Percentiles rank a stretch among this genome's conserved stretches.
These are phyloP conservation scores for Palythoa grandis DNA, from an alignment of 92 coral and sea anemone species.

Conservation along the genomic window DNA sequence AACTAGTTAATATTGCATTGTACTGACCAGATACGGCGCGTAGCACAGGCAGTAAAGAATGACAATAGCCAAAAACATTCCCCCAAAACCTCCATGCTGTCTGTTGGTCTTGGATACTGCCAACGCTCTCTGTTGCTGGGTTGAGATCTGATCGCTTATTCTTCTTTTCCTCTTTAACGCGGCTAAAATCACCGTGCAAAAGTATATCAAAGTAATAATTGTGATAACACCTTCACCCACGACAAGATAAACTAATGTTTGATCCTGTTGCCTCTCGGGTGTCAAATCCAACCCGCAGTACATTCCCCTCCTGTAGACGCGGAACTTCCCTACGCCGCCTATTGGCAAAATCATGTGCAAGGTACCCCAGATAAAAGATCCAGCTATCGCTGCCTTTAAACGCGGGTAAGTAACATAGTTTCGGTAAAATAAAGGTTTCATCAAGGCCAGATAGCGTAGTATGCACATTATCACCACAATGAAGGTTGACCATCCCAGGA, in stretches of 20 bases:
- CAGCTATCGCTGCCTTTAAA: conserved; percentile 55
- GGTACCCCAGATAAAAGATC: conserved; percentile 71
- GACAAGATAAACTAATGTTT: conserved; percentile 66
- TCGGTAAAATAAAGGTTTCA: conserved; percentile 83
- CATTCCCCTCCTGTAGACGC: conserved; percentile 68
- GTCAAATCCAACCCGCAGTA: conserved; percentile 80
- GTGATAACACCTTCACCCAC: conserved; percentile 75
- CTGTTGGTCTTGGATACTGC: conserved; percentile 56
- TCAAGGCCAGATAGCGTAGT: conserved; percentile 81
- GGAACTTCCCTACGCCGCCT: conserved; percentile 77
- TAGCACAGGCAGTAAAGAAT: conserved; percentile 77
- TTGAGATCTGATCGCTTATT: conserved; percentile 54
- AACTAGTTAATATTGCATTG: background rate
- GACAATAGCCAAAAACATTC: conserved; percentile 77
- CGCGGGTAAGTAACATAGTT: conserved; percentile 66
- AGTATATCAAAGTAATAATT: conserved; percentile 67
- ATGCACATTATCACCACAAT: conserved; percentile 75
- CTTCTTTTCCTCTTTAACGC: conserved; percentile 65
- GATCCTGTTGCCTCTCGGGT: conserved; percentile 54
- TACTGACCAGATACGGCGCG: conserved; percentile 92
- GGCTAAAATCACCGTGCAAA: conserved; percentile 56
- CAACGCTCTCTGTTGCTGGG: conserved; percentile 68
- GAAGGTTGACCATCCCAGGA: conserved; percentile 83
- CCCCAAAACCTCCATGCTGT: conserved; percentile 81
- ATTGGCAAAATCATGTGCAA: conserved; percentile 72